A percentile compares a stretch with the other conserved stretches of the same genome.
Evolutionary conservation across 2,113 vertebrate genomes (phyloP).

Genomic region (Muscicapa adusta): DNA sequence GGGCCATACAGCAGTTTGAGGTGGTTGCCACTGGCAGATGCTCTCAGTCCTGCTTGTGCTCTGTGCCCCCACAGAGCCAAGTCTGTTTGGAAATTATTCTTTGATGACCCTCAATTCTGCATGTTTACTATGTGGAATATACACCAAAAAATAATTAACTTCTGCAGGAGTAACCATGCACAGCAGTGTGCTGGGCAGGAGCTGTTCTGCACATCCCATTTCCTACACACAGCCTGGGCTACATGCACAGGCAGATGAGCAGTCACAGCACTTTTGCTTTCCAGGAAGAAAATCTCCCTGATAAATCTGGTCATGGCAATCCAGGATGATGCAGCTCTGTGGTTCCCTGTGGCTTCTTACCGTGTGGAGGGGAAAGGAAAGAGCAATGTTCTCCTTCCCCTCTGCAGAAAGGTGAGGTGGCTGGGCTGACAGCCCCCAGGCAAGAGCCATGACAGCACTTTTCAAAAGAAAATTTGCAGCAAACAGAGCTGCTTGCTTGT

Average conservation of each 20-base stretch:
- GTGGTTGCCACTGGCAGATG: not conserved
- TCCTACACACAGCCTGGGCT: not conserved
- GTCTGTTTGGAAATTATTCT: not conserved
- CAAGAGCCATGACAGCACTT: not conserved
- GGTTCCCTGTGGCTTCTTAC: not conserved
- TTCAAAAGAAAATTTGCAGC: not conserved
- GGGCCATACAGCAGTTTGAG: fast-evolving
- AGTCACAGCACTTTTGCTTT: not conserved
- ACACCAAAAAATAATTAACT: not conserved
- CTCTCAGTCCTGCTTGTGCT: not conserved
- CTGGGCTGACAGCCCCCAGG: not conserved
- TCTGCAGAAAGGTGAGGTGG: not conserved
- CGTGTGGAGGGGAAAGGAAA: not conserved
- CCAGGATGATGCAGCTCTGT: not conserved
- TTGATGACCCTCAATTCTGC: not conserved
- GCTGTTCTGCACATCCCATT: not conserved
- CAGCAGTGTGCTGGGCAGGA: too few relatives aligned
- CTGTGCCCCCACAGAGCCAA: fast-evolving
- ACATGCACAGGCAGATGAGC: fast-evolving
- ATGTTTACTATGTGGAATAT: not conserved
- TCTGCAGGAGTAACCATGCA: fast-evolving
- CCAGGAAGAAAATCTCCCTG: not conserved
- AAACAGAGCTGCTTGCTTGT: not conserved
- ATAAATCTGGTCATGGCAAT: not conserved
- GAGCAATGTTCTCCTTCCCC: not conserved